Conservation (phyloP, 1,140 invertebrate species). For the Leptestheria dahalacensis region DNA sequence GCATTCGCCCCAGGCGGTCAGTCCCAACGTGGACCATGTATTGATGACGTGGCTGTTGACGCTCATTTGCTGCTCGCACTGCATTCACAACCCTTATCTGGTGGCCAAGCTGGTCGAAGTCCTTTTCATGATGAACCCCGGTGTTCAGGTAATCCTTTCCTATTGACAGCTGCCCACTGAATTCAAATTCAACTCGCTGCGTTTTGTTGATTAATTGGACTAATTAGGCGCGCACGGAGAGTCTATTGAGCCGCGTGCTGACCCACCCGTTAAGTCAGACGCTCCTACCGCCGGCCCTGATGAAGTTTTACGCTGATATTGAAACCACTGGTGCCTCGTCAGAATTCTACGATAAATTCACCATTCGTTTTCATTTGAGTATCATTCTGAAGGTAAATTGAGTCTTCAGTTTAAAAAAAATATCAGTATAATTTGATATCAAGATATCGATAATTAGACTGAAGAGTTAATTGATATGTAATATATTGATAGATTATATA, state of each 20-base stretch:
- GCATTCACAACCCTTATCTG: conserved; percentile 89
- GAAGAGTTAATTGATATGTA: no score
- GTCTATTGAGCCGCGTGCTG: conserved; percentile 51
- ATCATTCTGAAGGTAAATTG: conserved; percentile 63
- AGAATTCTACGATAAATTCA: conserved; percentile 99
- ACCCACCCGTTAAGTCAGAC: conserved; percentile 70
- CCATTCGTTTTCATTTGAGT: conserved; percentile 93
- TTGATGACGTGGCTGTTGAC: conserved; percentile 76
- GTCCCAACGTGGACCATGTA: conserved; percentile 60
- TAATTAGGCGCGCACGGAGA: conserved; percentile 46
- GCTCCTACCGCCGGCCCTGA: conserved; percentile 67
- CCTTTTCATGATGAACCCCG: conserved; percentile 78
- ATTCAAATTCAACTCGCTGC: no score
- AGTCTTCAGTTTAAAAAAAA: background rate
- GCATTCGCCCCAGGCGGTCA: conserved; percentile 58
- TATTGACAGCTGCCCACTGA: no score
- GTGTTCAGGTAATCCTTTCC: conserved; percentile 41
- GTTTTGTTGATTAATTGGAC: no score
- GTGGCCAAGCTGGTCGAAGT: conserved; percentile 90
- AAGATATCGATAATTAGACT: background rate
- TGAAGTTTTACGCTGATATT: conserved; percentile 97
- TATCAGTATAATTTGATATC: background rate
- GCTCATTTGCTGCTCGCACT: conserved; percentile 73
- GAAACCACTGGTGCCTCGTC: conserved; percentile 93
- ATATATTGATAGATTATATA: no score